These are phyloP conservation scores for Acanthosepion esculentum DNA, from an alignment of 2,888 invertebrate genomes.

Conservation along the genomic window DNA sequence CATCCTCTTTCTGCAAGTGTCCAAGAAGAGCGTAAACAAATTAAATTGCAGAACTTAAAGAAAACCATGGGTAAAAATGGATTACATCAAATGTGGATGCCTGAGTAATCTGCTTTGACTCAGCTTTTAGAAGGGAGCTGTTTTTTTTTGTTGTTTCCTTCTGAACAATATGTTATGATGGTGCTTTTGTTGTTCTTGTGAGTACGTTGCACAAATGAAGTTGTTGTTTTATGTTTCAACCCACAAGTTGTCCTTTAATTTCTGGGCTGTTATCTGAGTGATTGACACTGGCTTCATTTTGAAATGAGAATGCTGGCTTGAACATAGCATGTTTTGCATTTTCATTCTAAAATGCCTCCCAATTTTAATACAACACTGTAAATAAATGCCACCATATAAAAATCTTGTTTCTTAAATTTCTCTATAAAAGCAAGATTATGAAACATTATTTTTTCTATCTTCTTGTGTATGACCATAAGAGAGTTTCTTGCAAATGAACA, in stretches of 20 bases:
- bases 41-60: neutral
- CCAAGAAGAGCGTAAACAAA: slow-evolving; percentile 17
- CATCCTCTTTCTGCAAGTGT: neutral
- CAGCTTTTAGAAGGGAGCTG: neutral
- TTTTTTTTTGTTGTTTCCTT: neutral
- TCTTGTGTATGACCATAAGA: neutral
- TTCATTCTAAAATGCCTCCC: neutral
- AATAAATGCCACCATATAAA: neutral
- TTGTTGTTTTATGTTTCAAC: neutral
- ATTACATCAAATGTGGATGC: neutral
- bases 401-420: neutral
- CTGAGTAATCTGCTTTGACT: neutral
- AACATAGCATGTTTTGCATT: neutral
- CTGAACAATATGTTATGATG: neutral
- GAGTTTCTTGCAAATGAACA: neutral
- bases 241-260: neutral
- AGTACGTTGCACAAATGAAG: neutral
- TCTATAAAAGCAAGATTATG: neutral
- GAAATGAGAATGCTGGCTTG: neutral
- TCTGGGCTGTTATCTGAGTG: neutral
- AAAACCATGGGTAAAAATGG: neutral
- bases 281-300: neutral
- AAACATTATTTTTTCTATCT: neutral
- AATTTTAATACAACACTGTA: neutral
- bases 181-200: neutral